Conservation (phyloP, 1,140 invertebrate genomes). For the Papilio dardanus region DNA sequence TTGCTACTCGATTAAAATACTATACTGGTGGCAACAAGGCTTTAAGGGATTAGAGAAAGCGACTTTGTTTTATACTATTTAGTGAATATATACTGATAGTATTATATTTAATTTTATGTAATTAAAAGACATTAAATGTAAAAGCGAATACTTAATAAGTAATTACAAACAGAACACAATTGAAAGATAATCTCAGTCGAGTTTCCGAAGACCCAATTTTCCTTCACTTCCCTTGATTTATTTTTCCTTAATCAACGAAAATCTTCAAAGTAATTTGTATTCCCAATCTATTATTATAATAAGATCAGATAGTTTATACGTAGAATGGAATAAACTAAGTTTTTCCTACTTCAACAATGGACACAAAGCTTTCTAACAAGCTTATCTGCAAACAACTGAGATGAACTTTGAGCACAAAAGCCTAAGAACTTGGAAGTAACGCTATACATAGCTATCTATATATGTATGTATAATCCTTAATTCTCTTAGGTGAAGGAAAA, state of each 20-base stretch:
- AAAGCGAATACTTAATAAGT: too few species aligned
- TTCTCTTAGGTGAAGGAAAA: too few species aligned
- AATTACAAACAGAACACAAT: not conserved
- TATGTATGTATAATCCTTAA: too few species aligned
- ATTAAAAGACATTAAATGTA: too few species aligned
- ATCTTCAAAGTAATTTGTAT: not conserved
- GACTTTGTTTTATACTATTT: too few species aligned
- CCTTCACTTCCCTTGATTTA: not conserved
- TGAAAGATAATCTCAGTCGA: not conserved
- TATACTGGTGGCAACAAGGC: too few species aligned
- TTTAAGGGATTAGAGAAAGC: too few species aligned
- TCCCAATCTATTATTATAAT: not conserved
- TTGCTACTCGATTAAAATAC: too few species aligned
- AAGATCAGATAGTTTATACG: not conserved
- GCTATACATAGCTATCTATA: too few species aligned
- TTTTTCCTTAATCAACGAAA: not conserved
- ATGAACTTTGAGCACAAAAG: constrained; percentile 4
- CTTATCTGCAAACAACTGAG: not conserved
- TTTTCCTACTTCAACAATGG: not conserved
- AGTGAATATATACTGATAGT: too few species aligned
- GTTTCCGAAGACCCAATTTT: not conserved
- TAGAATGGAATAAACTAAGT: not conserved
- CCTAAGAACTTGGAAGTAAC: not conserved
- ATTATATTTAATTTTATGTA: too few species aligned
- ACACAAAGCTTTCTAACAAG: not conserved